Conservation (phyloP, 1,140 invertebrate genomes). For the Lasaia peninsularis region DNA sequence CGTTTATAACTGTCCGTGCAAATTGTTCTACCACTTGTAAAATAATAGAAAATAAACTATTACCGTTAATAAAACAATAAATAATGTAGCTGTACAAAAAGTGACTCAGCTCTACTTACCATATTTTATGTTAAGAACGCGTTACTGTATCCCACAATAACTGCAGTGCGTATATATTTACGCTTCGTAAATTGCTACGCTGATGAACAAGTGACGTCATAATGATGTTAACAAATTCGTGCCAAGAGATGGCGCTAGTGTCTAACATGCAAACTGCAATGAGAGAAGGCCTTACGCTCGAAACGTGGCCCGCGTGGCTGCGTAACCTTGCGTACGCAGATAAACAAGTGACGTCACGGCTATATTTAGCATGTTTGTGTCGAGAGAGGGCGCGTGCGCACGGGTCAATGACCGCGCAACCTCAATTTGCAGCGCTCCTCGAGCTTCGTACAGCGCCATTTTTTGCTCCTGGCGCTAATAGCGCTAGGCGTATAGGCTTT, state of each 20-base stretch:
- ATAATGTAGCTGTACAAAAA: no score
- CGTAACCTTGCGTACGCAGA: conserved; percentile 68
- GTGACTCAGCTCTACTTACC: no score
- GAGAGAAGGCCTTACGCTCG: conserved; percentile 1
- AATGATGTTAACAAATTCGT: no score
- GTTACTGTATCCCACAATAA: no score
- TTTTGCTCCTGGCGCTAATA: neutral
- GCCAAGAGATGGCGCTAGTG: neutral
- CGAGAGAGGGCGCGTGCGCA: conserved; percentile 49
- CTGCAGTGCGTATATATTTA: no score
- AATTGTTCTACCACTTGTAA: no score
- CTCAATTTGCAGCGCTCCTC: conserved; percentile 18
- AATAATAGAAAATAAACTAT: no score
- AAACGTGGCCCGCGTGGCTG: conserved; percentile 22
- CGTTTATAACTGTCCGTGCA: no score
- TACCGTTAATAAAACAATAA: no score
- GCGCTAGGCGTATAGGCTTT: neutral
- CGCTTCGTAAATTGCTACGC: no score
- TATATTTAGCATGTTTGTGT: conserved; percentile 57
- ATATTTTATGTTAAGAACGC: no score
- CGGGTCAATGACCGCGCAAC: conserved; percentile 47
- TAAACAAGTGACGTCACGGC: conserved; percentile 70
- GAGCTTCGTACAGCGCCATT: neutral
- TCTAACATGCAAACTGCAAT: neutral
- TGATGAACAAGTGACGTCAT: no score